Conservation (phyloP, 2,797 vertebrate genomes). For the Karalla daura region DNA sequence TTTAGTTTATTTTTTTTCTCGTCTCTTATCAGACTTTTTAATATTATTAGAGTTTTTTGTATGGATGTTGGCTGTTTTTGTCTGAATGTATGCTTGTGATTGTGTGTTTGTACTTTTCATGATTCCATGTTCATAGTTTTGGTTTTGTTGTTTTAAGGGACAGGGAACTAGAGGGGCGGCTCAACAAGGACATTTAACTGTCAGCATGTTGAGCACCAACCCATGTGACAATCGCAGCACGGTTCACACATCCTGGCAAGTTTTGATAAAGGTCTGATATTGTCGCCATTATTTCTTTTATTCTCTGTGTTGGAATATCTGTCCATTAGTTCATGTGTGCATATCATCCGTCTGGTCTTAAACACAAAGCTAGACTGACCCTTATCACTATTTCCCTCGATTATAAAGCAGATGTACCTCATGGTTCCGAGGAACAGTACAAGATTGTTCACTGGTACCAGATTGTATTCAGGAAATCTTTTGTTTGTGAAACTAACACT, state of each 20-base stretch:
- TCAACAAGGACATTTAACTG: background rate
- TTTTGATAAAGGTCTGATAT: slow-evolving; percentile 21
- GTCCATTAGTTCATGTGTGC: background rate
- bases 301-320: background rate
- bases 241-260: slow-evolving; percentile 31
- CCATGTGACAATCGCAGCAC: slow-evolving; percentile 27
- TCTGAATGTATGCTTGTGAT: slow-evolving; percentile 23
- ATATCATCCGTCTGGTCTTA: background rate
- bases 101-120: background rate
- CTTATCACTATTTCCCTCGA: background rate
- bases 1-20: background rate
- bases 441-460: background rate
- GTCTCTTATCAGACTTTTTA: slow-evolving; percentile 18
- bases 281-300: background rate
- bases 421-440: slow-evolving; percentile 16
- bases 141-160: slow-evolving; percentile 1
- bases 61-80: background rate
- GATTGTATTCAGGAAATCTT: slow-evolving; percentile 14
- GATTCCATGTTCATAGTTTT: slow-evolving; percentile 8
- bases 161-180: background rate
- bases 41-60: slow-evolving; percentile 14
- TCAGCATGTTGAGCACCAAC: slow-evolving; percentile 12
- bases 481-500: slow-evolving; percentile 1
- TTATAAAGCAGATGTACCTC: slow-evolving; percentile 19
- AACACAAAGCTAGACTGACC: background rate